Base-by-base conservation (phyloP, 2,888 invertebrate species). In the Schizaphis graminum region DNA sequence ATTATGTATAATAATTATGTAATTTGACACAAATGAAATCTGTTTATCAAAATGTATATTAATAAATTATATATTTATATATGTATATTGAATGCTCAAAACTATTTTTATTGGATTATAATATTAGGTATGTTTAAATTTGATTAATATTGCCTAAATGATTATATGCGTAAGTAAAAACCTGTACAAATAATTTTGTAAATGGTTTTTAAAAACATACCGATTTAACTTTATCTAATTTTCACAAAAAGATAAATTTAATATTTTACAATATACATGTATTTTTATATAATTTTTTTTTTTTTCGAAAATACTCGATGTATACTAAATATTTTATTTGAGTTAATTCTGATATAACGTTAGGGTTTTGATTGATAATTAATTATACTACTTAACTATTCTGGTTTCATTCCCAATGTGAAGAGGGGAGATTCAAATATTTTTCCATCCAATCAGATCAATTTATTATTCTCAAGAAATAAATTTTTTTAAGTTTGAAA, bases 391-490 rank as follows among this genome's bases (percentile, higher is more conserved):
- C 41, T 16, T 10, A 44, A 28, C 67, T 89, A 67, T 85, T 77
- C 11, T 10, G n/a, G 3, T 85, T 93, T 85, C 7, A 93, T 84
- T 84, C 26, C 57, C 77, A 57, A 26, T 67, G 26, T 4, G 8
- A 85, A 35, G 56, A 53, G 90, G 67, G 56, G 28, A 90, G 21
- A 77, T 44, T 41, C 8, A 8, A 84, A 92, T 49, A 53, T 87
- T 47, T 87, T 88, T 44, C 44, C n/a, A 44, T 35, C 93, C 35
- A 49, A 61, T 85, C 56, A 10, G 90, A 93, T 90, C 93, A 28
- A 93, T 93, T 93, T 93, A 89, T 93, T 93, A 93, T 84, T 89
- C 53, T 57, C 57, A 28, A 21, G 49, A 86, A 90, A 91, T 89
- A 49, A 84, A 24, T 86, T 84, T 57, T 91, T 85, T 87, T 11